Percentiles rank a stretch among this genome's conserved stretches.
Conservation (phyloP, 2,797 vertebrate genomes). For the Sebastes oblongus region DNA sequence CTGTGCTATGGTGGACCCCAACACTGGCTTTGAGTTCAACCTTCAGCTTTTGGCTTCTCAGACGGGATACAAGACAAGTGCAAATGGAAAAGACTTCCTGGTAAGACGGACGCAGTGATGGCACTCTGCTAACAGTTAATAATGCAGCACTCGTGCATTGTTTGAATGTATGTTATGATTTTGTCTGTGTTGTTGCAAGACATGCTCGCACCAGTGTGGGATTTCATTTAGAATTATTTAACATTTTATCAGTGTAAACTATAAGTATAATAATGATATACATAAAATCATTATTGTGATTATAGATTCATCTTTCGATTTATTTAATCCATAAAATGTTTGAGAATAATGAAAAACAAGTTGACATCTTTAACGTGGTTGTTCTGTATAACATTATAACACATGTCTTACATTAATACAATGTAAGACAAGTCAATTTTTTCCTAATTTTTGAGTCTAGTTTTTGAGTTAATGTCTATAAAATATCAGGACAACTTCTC, state of each 20-base stretch:
- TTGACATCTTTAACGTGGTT: background rate
- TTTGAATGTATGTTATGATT: background rate
- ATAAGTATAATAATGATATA: background rate
- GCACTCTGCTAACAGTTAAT: background rate
- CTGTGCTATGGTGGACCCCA: constrained; percentile 89
- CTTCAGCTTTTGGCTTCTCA: constrained; percentile 82
- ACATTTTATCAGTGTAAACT: background rate
- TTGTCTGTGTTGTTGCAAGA: background rate
- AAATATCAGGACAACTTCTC: background rate
- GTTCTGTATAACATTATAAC: background rate
- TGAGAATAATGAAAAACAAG: too few species aligned
- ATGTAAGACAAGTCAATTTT: background rate
- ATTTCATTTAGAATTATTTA: too few species aligned
- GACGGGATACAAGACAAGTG: constrained; percentile 76
- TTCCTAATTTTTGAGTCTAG: background rate
- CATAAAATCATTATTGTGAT: too few species aligned
- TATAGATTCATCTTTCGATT: too few species aligned
- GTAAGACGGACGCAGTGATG: constrained; percentile 70
- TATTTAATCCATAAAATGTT: too few species aligned
- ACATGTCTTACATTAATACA: background rate
- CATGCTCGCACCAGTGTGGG: too few species aligned
- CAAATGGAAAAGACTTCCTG: constrained; percentile 85
- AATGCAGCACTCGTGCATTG: background rate
- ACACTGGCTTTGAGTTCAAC: constrained; percentile 90
- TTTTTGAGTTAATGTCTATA: background rate